These are phyloP conservation scores for Rhopalosiphum padi DNA, from an alignment of 1,140 invertebrate species.

Conservation along the genomic window DNA sequence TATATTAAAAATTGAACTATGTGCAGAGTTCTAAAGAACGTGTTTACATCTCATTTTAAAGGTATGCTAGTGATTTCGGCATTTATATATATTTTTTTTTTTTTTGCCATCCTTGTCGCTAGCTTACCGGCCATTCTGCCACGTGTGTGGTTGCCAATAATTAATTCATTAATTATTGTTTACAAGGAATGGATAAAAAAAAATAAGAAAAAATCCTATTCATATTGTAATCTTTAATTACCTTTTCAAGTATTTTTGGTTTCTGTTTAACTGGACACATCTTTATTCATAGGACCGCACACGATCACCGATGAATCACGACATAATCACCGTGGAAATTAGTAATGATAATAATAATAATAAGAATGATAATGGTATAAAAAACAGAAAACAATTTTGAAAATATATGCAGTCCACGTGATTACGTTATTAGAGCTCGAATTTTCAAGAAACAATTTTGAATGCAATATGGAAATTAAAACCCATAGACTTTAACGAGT, in stretches of 20 bases:
- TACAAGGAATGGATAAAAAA: neutral
- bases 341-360: neutral
- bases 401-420: neutral
- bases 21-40: neutral
- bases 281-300: slow-evolving; percentile 30
- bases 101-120: neutral
- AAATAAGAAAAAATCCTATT: neutral
- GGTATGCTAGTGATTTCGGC: neutral
- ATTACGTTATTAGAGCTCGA: slow-evolving; percentile 1
- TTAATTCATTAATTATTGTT: slow-evolving; percentile 4
- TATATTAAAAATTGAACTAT: slow-evolving; percentile 15
- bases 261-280: neutral
- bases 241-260: neutral
- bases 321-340: neutral
- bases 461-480: slow-evolving; percentile 49
- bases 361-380: too few species aligned
- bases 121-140: neutral
- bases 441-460: slow-evolving; percentile 31
- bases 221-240: neutral
- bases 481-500: slow-evolving; percentile 45
- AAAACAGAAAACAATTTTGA: neutral
- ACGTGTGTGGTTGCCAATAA: slow-evolving; percentile 24
- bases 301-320: neutral
- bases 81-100: neutral
- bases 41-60: slow-evolving; percentile 38